Base-by-base conservation (phyloP, 2,888 invertebrate genomes). In the Tachystola acroxantha region DNA sequence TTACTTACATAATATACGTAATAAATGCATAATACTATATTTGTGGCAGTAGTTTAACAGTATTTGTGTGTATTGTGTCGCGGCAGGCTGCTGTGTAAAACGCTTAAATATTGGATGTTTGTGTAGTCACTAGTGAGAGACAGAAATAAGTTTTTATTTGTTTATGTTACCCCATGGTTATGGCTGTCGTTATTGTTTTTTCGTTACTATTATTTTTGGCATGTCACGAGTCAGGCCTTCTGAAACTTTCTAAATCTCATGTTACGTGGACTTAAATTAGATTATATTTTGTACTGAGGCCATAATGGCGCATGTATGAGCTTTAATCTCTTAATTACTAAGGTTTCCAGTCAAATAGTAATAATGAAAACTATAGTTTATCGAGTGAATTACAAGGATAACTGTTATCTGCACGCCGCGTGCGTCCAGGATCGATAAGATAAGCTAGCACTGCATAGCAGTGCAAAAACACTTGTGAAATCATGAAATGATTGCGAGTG, bases 31-130 rank as follows among this genome's bases (percentile, higher is more conserved):
- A 66, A 71, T 72, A 65, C 61, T 64, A 66, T 81, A 79, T 84
- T 75, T 81, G 84, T 85, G 82, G 84, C 84, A 80, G 78, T 84
- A 82, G 78, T 61, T n/a, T 70, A 71, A 70, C 64, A 61, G 64
- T 74, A 66, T 48, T 63, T 57, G 53, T 78, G 70, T 80, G 62
- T 80, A 73, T 64, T 68, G 68, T 72, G 62, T 64, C 49, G 63
- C 74, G 74, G 67, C 76, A 73, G 76, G 74, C 75, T 76, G 48
- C 63, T n/a, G 71, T 71, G 65, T 73, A 63, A 61, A 58, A 37
- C 48, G 78, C 79, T 82, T 82, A 37, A 65, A 56, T 81, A 76
- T 79, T 82, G 84, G 84, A 84, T 85, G 85, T 72, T 16, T 75
- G 73, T 79, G 74, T 79, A 78, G 73, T 76, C 53, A 19, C 3